phyloP scores from a whole-genome alignment of 2,797 vertebrate species.

The Crocodylus rhombifer region DNA sequence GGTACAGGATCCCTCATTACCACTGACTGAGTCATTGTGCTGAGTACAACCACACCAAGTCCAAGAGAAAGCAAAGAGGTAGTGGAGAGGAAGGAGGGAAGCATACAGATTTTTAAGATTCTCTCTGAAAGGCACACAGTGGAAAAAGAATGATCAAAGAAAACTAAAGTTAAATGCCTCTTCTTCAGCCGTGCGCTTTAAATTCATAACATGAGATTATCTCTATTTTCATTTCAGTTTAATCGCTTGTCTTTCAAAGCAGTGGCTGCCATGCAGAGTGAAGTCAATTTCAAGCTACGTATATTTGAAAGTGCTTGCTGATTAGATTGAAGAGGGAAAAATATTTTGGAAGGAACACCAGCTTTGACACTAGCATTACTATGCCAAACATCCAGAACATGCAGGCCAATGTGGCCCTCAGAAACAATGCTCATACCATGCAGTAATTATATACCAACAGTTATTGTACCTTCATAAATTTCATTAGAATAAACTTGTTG shows the following conservation, averaged over 20 bases:
- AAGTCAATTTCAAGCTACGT: conserved; percentile 20
- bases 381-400: neutral
- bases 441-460: neutral
- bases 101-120: neutral
- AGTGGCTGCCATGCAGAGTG: neutral
- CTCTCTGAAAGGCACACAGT: neutral
- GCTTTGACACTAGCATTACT: neutral
- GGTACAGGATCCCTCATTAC: accelerated
- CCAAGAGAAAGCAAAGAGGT: accelerated
- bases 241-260: conserved; percentile 34
- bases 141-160: neutral
- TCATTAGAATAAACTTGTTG: neutral
- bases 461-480: neutral
- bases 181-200: conserved; percentile 5
- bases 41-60: neutral
- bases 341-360: neutral
- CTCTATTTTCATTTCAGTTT: neutral
- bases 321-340: conserved; percentile 1
- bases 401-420: accelerated
- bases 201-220: conserved; percentile 9
- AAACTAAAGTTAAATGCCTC: neutral
- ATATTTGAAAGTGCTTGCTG: conserved; percentile 22
- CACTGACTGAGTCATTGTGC: neutral
- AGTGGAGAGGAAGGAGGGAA: neutral
- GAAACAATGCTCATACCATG: accelerated